Conservation (phyloP, 2,113 vertebrate genomes). For the Rafetus swinhoei region DNA sequence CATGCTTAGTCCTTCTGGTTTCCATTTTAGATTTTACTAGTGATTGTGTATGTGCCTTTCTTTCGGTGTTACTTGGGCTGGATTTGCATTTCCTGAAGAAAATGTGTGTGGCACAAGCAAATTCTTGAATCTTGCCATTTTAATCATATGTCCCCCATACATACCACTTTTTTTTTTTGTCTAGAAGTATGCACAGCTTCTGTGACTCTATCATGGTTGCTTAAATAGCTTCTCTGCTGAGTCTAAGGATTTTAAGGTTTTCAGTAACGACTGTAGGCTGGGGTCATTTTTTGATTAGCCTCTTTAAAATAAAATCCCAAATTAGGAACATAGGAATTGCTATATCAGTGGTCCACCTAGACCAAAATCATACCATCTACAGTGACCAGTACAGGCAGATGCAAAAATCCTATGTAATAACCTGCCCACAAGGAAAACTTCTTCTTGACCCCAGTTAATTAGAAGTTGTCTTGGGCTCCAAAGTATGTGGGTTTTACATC, state of each 20-base stretch:
- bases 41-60: background rate
- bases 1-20: accelerated
- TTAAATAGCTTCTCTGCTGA: background rate
- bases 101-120: background rate
- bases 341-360: background rate
- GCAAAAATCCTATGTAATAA: background rate
- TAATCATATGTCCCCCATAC: background rate
- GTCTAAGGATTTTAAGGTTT: background rate
- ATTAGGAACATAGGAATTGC: background rate
- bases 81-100: background rate
- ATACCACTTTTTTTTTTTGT: background rate
- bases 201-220: background rate
- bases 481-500: background rate
- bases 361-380: too few relatives aligned
- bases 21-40: background rate
- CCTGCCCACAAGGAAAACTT: background rate
- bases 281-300: background rate
- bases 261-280: background rate
- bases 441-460: background rate
- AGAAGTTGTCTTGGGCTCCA: background rate
- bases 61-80: background rate
- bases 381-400: background rate
- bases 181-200: background rate
- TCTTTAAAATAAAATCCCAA: background rate
- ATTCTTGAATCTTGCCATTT: background rate